Evolutionary conservation across 2,888 invertebrate species (phyloP).

Genomic region (Lycophotia porphyrea): DNA sequence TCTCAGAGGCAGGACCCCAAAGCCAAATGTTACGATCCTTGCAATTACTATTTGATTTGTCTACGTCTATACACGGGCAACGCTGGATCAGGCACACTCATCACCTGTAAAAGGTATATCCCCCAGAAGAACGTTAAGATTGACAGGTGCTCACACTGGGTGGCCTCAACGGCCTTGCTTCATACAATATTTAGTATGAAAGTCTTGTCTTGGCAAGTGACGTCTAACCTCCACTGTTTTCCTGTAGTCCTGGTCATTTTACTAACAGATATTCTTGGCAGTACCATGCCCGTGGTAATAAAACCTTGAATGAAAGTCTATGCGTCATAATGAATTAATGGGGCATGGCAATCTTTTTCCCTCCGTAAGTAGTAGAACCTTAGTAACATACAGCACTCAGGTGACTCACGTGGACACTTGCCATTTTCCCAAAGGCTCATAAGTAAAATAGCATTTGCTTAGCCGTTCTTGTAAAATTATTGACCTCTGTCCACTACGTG

Average conservation of each 20-base stretch:
- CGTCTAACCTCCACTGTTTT: slow-evolving; percentile 36
- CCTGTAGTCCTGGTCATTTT: slow-evolving; percentile 28
- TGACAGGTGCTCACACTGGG: background rate
- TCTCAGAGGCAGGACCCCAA: background rate
- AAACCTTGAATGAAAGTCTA: background rate
- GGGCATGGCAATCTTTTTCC: background rate
- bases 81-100: background rate
- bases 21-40: too few species aligned
- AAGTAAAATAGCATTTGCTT: too few species aligned
- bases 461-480: background rate
- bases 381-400: background rate
- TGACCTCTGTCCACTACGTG: background rate
- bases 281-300: background rate
- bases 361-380: background rate
- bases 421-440: background rate
- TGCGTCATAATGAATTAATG: background rate
- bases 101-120: background rate
- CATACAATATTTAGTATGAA: slow-evolving; percentile 19
- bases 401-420: background rate
- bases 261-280: slow-evolving; percentile 37
- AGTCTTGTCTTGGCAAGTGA: slow-evolving; percentile 1
- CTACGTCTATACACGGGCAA: background rate
- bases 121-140: background rate
- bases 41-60: background rate
- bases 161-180: slow-evolving; percentile 5